Evolutionary conservation across 1,140 invertebrate species (phyloP).

Genomic region (Drosophila lacertosa): DNA sequence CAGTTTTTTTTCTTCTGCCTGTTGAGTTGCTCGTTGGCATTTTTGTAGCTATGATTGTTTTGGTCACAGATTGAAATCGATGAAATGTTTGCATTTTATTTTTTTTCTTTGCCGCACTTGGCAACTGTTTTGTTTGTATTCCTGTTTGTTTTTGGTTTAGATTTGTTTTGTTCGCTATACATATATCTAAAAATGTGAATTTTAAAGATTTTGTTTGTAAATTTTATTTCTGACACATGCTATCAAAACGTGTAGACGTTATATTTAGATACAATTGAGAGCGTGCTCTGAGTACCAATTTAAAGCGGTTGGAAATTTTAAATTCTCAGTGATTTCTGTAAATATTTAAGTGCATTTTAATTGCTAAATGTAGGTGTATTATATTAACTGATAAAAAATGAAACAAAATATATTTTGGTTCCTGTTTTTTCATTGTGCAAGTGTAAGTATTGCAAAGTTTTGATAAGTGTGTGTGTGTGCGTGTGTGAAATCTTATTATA

Average conservation of each 20-base stretch:
- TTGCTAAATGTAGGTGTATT: too few species aligned
- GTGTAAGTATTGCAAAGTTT: slow-evolving; percentile 19
- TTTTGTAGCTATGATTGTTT: slow-evolving; percentile 34
- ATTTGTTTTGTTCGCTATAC: not conserved
- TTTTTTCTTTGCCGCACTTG: slow-evolving; percentile 34
- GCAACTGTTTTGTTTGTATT: slow-evolving; percentile 43
- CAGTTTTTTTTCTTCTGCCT: slow-evolving; percentile 4
- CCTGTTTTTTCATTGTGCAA: slow-evolving; percentile 5
- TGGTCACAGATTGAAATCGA: slow-evolving; percentile 39
- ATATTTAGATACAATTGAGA: slow-evolving; percentile 36
- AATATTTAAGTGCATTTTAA: not conserved
- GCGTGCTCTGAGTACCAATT: slow-evolving; percentile 7
- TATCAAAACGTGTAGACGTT: slow-evolving; percentile 59
- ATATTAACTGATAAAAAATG: not conserved
- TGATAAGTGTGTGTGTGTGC: slow-evolving; percentile 14
- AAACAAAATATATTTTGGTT: not conserved
- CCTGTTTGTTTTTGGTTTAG: slow-evolving; percentile 22
- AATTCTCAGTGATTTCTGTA: not conserved
- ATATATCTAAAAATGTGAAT: not conserved
- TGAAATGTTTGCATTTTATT: slow-evolving; percentile 23
- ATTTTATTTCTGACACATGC: slow-evolving; percentile 53
- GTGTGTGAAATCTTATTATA: slow-evolving; percentile 4
- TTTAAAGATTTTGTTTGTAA: slow-evolving; percentile 4
- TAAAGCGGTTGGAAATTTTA: slow-evolving; percentile 15
- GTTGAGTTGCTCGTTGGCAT: not conserved